These are phyloP conservation scores for Chiloscyllium plagiosum DNA, from an alignment of 2,113 vertebrate species.

Conservation along the genomic window DNA sequence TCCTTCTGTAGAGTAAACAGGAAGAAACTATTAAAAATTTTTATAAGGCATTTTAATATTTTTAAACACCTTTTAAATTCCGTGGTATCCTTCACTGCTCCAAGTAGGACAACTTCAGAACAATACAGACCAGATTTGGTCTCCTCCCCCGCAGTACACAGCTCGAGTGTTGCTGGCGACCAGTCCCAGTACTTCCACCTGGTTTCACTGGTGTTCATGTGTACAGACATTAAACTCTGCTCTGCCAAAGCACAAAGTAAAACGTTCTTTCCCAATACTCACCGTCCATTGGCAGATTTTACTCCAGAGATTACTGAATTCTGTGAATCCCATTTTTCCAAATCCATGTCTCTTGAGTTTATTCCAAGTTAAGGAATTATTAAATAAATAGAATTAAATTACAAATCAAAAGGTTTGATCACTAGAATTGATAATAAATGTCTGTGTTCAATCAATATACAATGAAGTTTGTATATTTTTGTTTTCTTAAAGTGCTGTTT, in stretches of 20 bases:
- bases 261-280: neutral
- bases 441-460: neutral
- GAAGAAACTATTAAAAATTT: neutral
- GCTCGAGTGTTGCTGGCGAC: neutral
- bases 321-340: constrained; percentile 38
- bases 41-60: neutral
- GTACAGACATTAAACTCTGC: constrained; percentile 30
- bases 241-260: neutral
- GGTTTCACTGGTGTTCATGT: neutral
- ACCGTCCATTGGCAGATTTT: constrained; percentile 39
- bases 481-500: neutral
- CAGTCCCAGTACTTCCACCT: neutral
- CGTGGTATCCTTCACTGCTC: neutral
- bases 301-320: constrained; percentile 40
- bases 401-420: neutral
- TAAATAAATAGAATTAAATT: neutral
- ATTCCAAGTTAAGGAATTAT: neutral
- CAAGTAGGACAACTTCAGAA: neutral
- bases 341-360: constrained; percentile 37
- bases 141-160: neutral
- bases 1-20: neutral
- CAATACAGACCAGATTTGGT: neutral
- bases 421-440: neutral
- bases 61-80: neutral
- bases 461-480: neutral